Base-by-base conservation (phyloP, 2,113 vertebrate genomes). In the Mungos mungo region DNA sequence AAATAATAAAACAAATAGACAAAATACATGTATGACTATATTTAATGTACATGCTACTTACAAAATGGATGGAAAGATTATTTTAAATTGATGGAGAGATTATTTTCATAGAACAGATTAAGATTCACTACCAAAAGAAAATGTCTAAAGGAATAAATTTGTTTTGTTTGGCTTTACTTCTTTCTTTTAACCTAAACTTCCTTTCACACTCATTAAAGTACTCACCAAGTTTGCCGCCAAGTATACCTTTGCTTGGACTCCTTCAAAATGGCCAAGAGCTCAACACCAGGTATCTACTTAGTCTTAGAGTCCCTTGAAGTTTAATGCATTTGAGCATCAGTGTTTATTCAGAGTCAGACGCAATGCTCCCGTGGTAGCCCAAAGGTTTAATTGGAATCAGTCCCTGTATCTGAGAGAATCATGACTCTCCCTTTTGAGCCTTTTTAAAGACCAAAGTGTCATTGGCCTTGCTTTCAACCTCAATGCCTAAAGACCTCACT, bases 401-500 rank as follows among this genome's bases (percentile, higher is more conserved):
- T 97, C 93, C 95, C 63, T 98, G 57, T 81, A 94, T 98, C 95
- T 98, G 84, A 98, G 97, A 83, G 74, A 63, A 97, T 93, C 93
- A 88, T 96, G 97, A 89, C 96, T 97, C 31, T 92, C 41, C 88
- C 79, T 94, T 98, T 97, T 96, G 72, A 98, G 96, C 72, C 76
- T 97, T 96, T 97, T 98, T 98, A 95, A 98, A 98, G 96, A 98
- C 98, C 98, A 98, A 98, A 98, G 97, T 97, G 54, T 93, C 57
- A 83, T 72, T 90, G 93, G 95, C 93, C 86, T 92, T 38, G 68
- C 63, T 97, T 97, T 98, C 94, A 54, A 41, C 63, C 90, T 98
- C 94, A 97, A 96, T 69, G 69, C 15, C 97, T 97, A 96, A 95
- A 98, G 94, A 96, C 77, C 91, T 95, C 96, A 80, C 72, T 87